phyloP scores from a whole-genome alignment of 2,888 invertebrate species.

The Crossocerus cetratus region DNA sequence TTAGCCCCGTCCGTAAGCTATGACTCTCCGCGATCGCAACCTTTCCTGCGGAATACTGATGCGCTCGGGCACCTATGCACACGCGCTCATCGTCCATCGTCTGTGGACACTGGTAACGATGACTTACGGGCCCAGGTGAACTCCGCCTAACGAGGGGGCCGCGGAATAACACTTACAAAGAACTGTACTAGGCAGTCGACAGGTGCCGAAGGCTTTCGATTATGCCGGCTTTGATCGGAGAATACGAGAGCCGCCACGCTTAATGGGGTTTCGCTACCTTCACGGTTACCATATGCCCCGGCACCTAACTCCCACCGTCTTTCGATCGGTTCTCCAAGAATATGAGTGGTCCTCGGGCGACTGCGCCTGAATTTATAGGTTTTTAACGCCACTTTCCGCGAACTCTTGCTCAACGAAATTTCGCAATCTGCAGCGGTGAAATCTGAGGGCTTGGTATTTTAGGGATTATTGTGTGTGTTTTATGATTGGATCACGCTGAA shows the following conservation, averaged over 20 bases:
- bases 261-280: constrained; percentile 64
- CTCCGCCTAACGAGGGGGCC: background rate
- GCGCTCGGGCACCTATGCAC: background rate
- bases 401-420: constrained; percentile 7
- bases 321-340: constrained; percentile 52
- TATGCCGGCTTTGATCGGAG: constrained; percentile 63
- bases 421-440: constrained; percentile 10
- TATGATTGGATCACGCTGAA: too few relatives aligned
- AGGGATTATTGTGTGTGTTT: too few relatives aligned
- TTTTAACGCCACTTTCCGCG: constrained; percentile 46
- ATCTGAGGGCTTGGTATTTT: constrained; percentile 5
- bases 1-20: background rate
- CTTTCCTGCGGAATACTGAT: background rate
- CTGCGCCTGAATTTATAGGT: constrained; percentile 54
- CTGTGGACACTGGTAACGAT: too few relatives aligned
- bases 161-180: constrained; percentile 1
- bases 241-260: constrained; percentile 32
- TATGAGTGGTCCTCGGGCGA: constrained; percentile 53
- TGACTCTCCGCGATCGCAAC: background rate
- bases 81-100: background rate
- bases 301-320: constrained; percentile 63
- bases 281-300: constrained; percentile 66
- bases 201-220: constrained; percentile 68
- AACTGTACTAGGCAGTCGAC: constrained; percentile 48
- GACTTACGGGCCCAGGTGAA: too few relatives aligned